Conservation (phyloP, 2,797 vertebrate species). For the Heteromormyrus szaboi region DNA sequence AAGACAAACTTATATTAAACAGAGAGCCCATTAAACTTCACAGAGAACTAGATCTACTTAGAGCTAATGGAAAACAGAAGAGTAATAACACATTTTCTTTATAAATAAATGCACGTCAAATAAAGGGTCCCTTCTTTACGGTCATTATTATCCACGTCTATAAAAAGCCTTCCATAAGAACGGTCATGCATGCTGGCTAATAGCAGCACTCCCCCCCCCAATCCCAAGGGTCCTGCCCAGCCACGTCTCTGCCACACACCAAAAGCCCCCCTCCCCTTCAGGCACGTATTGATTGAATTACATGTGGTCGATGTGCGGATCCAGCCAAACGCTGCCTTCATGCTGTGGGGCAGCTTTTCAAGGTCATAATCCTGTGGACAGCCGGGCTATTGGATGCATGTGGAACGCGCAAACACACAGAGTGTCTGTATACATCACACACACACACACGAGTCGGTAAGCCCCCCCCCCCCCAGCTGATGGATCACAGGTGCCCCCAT, state of each 20-base stretch:
- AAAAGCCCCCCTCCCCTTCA: background rate
- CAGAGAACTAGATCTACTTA: background rate
- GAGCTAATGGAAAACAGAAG: background rate
- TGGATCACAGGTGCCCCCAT: background rate
- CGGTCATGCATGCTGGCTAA: background rate
- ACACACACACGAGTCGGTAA: background rate
- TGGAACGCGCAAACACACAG: background rate
- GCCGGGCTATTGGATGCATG: background rate
- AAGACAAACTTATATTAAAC: background rate
- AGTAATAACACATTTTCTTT: background rate
- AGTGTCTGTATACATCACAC: background rate
- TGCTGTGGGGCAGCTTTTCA: background rate
- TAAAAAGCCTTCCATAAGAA: background rate
- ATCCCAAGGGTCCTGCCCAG: background rate
- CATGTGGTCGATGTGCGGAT: slow-evolving; percentile 15
- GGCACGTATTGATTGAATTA: slow-evolving; percentile 16
- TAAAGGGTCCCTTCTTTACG: background rate
- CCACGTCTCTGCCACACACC: background rate
- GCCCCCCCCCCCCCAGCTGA: background rate
- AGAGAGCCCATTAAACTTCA: background rate
- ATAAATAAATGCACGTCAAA: background rate
- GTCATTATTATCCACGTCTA: background rate
- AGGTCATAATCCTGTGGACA: background rate
- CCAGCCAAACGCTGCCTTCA: background rate
- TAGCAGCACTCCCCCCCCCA: background rate